Percentiles rank a stretch among this genome's conserved stretches.
These are phyloP conservation scores for Schizaphis graminum DNA, from an alignment of 2,888 invertebrate species.

Conservation along the genomic window DNA sequence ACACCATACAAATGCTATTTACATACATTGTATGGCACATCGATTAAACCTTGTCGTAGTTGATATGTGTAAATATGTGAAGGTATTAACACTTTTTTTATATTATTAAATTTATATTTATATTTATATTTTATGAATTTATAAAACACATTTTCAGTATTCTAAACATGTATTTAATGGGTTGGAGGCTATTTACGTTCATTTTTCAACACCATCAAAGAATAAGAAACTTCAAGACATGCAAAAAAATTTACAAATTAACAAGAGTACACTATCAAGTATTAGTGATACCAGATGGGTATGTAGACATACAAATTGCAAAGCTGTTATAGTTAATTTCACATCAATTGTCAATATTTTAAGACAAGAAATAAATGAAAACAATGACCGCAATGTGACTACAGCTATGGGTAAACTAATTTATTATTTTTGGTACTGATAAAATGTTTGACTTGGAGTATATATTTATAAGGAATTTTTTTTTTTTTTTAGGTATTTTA, in stretches of 20 bases:
- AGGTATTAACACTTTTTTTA: background rate
- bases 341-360: background rate
- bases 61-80: background rate
- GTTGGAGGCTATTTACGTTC: background rate
- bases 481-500: conserved; percentile 4
- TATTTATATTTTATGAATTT: background rate
- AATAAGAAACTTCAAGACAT: conserved; percentile 11
- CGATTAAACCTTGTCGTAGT: background rate
- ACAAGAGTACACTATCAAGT: background rate
- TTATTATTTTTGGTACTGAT: background rate
- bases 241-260: background rate
- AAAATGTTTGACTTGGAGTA: background rate
- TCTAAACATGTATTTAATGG: conserved; percentile 4
- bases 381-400: conserved; percentile 10
- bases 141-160: background rate
- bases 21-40: conserved; percentile 35
- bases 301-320: background rate
- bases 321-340: background rate
- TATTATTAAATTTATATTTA: background rate
- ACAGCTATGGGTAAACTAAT: conserved; percentile 17
- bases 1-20: conserved; percentile 14
- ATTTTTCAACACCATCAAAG: background rate
- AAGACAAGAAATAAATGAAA: conserved; percentile 4
- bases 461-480: background rate
- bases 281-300: conserved; percentile 24